Conservation (phyloP, 1,140 invertebrate genomes). For the Leguminivora glycinivorella region DNA sequence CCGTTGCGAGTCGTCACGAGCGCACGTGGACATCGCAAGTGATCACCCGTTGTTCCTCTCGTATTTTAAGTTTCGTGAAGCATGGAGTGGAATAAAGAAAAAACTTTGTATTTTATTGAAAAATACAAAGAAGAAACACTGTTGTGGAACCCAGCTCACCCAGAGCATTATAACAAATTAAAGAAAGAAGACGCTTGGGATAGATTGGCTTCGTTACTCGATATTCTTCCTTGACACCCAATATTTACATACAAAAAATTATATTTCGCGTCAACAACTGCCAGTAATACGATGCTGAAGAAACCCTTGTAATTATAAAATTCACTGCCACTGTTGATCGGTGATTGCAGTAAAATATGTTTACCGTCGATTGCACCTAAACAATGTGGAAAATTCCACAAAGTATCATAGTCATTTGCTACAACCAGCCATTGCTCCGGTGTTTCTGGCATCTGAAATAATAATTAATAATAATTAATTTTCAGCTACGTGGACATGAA, state of each 20-base stretch:
- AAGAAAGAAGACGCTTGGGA: constrained; percentile 38
- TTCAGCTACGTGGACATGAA: no score
- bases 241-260: background rate
- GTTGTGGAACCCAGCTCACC: constrained; percentile 35
- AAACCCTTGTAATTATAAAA: background rate
- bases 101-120: no score
- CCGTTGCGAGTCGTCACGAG: constrained; percentile 17
- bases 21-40: constrained; percentile 32
- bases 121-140: constrained; percentile 35
- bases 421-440: constrained; percentile 33
- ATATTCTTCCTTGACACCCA: background rate
- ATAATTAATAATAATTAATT: no score
- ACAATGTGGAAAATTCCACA: background rate
- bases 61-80: constrained; percentile 34
- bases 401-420: no score
- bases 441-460: constrained; percentile 37
- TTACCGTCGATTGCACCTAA: background rate
- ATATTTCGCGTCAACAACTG: background rate
- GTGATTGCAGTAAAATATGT: background rate
- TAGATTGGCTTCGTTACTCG: constrained; percentile 34
- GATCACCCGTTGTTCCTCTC: constrained; percentile 30
- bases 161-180: constrained; percentile 38
- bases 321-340: background rate
- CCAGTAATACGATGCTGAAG: background rate
- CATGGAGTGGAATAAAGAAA: constrained; percentile 37